Evolutionary conservation across 1,140 invertebrate genomes (phyloP).

Genomic region (Philopotamus ludificatus): DNA sequence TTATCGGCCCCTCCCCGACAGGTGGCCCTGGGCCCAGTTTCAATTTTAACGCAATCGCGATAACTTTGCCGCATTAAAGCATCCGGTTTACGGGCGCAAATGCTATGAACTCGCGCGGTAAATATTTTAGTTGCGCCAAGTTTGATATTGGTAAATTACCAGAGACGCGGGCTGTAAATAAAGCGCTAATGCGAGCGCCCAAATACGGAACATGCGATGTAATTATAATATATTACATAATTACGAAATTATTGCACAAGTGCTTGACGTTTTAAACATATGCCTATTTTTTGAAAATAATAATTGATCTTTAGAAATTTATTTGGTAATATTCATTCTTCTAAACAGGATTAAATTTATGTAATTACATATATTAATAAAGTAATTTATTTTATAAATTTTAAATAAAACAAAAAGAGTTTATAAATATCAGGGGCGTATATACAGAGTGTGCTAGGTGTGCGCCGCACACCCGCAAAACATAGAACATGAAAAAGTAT

Average conservation of each 20-base stretch:
- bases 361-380: no score
- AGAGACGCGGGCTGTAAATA: background rate
- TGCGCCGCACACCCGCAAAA: no score
- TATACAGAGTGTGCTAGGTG: no score
- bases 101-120: background rate
- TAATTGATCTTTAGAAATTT: background rate
- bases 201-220: no score
- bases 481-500: no score
- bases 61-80: constrained; percentile 1
- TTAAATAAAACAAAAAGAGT: no score
- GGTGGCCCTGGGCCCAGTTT: background rate
- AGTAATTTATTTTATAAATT: no score
- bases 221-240: background rate
- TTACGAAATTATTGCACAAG: background rate
- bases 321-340: background rate
- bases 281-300: background rate
- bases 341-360: background rate
- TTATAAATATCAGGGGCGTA: no score
- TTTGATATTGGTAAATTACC: constrained; percentile 3
- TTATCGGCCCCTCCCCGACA: background rate
- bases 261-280: background rate
- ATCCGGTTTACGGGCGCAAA: constrained; percentile 9
- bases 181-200: background rate
- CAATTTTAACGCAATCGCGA: constrained; percentile 4
- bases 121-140: constrained; percentile 7